Evolutionary conservation across 2,888 invertebrate species (phyloP).

Genomic region (Heterodera filipjevi): DNA sequence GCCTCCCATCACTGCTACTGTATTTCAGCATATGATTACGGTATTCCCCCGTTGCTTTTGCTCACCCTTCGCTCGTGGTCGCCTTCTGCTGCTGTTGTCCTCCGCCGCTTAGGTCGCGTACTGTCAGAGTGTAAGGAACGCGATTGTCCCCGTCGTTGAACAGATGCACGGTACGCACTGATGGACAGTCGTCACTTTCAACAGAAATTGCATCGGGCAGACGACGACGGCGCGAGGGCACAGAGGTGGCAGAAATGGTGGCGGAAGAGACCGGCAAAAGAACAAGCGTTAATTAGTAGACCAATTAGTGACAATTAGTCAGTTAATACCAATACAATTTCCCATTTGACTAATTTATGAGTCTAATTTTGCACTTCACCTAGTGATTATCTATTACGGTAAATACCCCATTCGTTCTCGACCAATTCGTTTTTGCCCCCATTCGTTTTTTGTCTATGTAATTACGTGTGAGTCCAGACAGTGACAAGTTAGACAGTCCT

Average conservation of each 20-base stretch:
- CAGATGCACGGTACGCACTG: conserved; percentile 51
- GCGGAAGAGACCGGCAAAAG: neutral
- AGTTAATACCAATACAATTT: too few species aligned
- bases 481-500: too few species aligned
- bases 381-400: neutral
- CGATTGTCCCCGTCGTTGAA: conserved; percentile 29
- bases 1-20: neutral
- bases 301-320: neutral
- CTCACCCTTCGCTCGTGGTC: neutral
- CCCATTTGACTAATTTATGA: too few species aligned
- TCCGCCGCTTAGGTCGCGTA: conserved; percentile 53
- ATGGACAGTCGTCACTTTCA: conserved; percentile 59
- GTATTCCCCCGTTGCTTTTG: neutral
- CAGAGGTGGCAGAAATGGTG: neutral
- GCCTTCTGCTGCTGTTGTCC: conserved; percentile 7
- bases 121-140: conserved; percentile 64
- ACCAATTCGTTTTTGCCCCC: too few species aligned
- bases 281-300: neutral
- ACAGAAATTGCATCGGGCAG: conserved; percentile 59
- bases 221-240: neutral
- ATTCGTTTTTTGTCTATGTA: too few species aligned
- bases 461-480: too few species aligned
- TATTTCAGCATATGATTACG: neutral
- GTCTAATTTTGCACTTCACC: too few species aligned
- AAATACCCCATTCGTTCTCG: neutral